A percentile compares a stretch with the other conserved stretches of the same genome.
Evolutionary conservation across 1,140 invertebrate genomes (phyloP).

Genomic region (Trichonephila clavipes): DNA sequence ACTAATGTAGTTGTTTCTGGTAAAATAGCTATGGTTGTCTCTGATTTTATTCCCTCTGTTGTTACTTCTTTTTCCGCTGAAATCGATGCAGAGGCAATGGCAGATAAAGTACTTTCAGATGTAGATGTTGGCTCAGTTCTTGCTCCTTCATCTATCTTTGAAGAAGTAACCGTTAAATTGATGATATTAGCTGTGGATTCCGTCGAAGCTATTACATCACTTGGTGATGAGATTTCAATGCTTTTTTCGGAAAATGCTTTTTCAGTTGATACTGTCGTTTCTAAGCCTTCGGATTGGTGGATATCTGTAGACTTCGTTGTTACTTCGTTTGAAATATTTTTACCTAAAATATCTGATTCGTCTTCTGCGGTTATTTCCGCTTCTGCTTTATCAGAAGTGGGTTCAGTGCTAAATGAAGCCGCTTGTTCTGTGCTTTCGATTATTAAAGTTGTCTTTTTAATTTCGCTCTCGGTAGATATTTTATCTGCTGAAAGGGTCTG

Average conservation of each 20-base stretch:
- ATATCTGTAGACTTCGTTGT: conserved; percentile 64
- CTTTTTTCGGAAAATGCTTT: conserved; percentile 66
- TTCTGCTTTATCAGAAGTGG: not conserved
- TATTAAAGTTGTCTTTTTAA: not conserved
- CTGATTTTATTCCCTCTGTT: not conserved
- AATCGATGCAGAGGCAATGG: conserved; percentile 47
- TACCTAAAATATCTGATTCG: conserved; percentile 24
- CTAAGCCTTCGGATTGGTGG: not conserved
- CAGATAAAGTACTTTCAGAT: no score
- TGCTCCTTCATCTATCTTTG: no score
- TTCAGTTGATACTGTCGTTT: conserved; percentile 73
- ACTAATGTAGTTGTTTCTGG: no score
- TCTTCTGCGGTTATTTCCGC: conserved; percentile 5
- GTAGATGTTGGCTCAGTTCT: no score
- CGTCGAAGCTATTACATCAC: not conserved
- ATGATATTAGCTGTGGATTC: not conserved
- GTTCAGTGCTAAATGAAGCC: not conserved
- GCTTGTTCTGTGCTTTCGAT: not conserved
- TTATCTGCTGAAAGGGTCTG: not conserved
- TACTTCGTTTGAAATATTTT: conserved; percentile 62
- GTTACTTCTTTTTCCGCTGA: conserved; percentile 59
- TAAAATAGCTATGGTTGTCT: no score
- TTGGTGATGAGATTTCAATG: conserved; percentile 7
- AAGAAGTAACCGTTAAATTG: no score
- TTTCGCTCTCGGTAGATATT: not conserved